These are phyloP conservation scores for Fratercula arctica DNA, from an alignment of 2,797 vertebrate genomes.

Conservation along the genomic window DNA sequence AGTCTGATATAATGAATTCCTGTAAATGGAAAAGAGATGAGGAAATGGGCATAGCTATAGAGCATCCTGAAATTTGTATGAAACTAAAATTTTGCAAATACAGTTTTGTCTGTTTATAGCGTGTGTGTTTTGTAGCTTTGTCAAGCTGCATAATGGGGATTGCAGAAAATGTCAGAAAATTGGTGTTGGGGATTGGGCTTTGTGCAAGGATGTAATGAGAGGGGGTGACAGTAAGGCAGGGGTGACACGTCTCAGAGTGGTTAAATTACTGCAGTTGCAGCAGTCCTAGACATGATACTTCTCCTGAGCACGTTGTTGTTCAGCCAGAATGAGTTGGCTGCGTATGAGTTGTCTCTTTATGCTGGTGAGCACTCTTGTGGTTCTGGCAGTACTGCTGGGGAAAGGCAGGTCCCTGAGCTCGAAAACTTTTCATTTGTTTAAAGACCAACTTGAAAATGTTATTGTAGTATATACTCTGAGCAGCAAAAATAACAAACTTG, in stretches of 20 bases:
- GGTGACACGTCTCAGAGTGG: neutral
- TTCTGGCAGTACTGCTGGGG: neutral
- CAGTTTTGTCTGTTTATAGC: neutral
- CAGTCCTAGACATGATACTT: fast-evolving
- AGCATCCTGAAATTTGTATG: neutral
- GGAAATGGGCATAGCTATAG: neutral
- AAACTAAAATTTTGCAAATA: neutral
- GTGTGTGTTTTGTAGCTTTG: neutral
- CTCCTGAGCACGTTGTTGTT: neutral
- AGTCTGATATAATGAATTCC: fast-evolving
- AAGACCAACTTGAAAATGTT: neutral
- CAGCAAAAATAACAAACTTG: neutral
- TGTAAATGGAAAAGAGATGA: neutral
- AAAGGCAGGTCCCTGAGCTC: neutral
- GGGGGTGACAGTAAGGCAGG: neutral
- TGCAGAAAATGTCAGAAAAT: neutral
- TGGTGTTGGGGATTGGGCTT: neutral
- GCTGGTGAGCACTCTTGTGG: neutral
- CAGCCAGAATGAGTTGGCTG: neutral
- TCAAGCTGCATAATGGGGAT: neutral
- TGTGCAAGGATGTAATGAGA: neutral
- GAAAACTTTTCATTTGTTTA: neutral
- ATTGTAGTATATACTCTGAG: neutral
- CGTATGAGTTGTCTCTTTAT: fast-evolving
- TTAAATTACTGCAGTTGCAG: neutral